Percentiles rank a stretch among this genome's conserved stretches.
Evolutionary conservation across 2,797 vertebrate genomes (phyloP).

Genomic region (Melanotaenia maccullochi): DNA sequence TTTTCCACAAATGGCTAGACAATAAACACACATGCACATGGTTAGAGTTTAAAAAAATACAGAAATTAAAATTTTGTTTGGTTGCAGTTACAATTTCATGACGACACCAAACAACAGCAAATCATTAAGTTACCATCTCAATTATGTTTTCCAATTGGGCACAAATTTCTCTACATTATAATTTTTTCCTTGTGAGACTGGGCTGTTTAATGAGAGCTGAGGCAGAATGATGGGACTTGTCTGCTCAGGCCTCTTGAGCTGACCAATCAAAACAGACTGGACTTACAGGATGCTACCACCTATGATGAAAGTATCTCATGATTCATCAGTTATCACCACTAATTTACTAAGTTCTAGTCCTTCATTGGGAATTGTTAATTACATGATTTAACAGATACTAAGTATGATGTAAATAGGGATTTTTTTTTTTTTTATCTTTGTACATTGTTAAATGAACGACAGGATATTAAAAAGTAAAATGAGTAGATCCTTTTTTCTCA

Average conservation of each 20-base stretch:
- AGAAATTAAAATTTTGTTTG: background rate
- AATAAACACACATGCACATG: no score
- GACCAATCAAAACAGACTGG: no score
- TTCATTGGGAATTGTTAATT: background rate
- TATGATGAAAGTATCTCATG: no score
- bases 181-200: background rate
- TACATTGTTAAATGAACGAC: background rate
- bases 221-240: background rate
- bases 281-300: no score
- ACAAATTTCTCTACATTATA: background rate
- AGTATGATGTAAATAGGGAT: no score
- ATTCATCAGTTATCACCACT: no score
- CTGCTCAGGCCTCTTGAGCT: background rate
- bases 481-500: constrained; percentile 33
- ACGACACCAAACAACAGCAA: background rate
- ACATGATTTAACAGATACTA: background rate
- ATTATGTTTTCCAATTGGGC: background rate
- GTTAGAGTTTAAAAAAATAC: background rate
- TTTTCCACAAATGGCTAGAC: no score
- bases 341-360: background rate
- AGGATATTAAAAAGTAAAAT: constrained; percentile 7
- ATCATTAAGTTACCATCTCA: background rate
- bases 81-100: background rate
- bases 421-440: background rate
- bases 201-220: background rate